A percentile compares a stretch with the other conserved stretches of the same genome.
These are phyloP conservation scores for Nephrotoma appendiculata DNA, from an alignment of 2,888 invertebrate genomes.

Conservation along the genomic window DNA sequence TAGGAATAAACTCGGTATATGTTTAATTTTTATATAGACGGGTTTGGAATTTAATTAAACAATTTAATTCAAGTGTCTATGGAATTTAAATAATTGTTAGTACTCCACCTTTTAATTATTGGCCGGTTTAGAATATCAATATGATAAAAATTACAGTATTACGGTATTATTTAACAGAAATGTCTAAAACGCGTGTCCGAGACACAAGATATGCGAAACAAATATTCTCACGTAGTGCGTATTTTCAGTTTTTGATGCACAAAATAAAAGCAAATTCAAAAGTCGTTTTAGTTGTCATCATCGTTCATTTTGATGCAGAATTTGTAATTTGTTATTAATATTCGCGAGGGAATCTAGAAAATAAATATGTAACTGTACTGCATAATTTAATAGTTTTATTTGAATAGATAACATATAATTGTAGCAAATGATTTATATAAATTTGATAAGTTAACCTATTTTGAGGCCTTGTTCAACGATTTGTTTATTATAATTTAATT, in stretches of 20 bases:
- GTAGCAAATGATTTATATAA: too few species aligned
- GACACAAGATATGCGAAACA: background rate
- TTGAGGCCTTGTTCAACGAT: too few species aligned
- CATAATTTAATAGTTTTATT: background rate
- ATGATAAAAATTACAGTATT: too few species aligned
- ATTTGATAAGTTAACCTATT: too few species aligned
- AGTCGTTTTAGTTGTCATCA: background rate
- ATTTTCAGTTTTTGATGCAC: background rate
- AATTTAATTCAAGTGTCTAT: too few species aligned
- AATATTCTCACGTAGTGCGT: background rate
- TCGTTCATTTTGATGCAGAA: background rate
- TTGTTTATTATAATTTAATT: too few species aligned
- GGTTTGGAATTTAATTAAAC: too few species aligned
- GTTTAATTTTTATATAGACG: too few species aligned
- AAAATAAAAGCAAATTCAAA: background rate
- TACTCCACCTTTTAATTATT: too few species aligned
- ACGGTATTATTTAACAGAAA: background rate
- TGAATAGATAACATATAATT: background rate
- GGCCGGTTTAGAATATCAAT: too few species aligned
- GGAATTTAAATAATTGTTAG: too few species aligned
- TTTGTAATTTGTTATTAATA: background rate
- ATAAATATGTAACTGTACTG: background rate
- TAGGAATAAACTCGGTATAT: too few species aligned
- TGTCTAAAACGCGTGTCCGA: background rate
- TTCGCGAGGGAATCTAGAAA: background rate